Evolutionary conservation across 2,113 vertebrate species (phyloP).

Genomic region (Arvicanthis niloticus): DNA sequence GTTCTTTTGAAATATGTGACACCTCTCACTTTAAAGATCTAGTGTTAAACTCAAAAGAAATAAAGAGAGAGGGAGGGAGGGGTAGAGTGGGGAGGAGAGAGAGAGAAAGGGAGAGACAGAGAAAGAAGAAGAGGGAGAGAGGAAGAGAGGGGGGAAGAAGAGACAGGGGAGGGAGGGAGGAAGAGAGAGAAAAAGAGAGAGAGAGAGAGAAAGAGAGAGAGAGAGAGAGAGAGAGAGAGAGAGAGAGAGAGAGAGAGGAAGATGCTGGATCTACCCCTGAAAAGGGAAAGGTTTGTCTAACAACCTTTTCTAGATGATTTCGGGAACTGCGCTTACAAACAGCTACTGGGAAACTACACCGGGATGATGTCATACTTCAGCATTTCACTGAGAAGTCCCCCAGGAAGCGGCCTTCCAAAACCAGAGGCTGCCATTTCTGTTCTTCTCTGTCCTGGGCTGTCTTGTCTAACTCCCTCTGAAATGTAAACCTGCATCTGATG

Average conservation of each 20-base stretch:
- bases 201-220: no score
- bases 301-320: slow-evolving; percentile 57
- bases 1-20: slow-evolving; percentile 29
- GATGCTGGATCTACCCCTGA: no score
- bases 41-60: slow-evolving; percentile 51
- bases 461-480: slow-evolving; percentile 68
- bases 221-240: no score
- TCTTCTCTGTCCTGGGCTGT: slow-evolving; percentile 64
- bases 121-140: no score
- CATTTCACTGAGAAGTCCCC: slow-evolving; percentile 20
- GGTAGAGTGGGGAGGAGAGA: no score
- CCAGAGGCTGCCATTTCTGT: slow-evolving; percentile 56
- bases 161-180: no score
- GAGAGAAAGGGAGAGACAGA: no score
- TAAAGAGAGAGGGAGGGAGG: accelerated
- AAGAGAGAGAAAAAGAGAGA: no score
- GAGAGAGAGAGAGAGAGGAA: no score
- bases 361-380: slow-evolving; percentile 19
- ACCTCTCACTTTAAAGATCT: slow-evolving; percentile 33
- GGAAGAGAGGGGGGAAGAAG: no score
- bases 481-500: slow-evolving; percentile 55
- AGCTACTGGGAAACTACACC: slow-evolving; percentile 48
- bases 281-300: background rate
- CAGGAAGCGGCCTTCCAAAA: slow-evolving; percentile 61
- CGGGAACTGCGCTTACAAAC: slow-evolving; percentile 52